Base-by-base conservation (phyloP, 1,140 invertebrate species). In the Drosophila truncata region DNA sequence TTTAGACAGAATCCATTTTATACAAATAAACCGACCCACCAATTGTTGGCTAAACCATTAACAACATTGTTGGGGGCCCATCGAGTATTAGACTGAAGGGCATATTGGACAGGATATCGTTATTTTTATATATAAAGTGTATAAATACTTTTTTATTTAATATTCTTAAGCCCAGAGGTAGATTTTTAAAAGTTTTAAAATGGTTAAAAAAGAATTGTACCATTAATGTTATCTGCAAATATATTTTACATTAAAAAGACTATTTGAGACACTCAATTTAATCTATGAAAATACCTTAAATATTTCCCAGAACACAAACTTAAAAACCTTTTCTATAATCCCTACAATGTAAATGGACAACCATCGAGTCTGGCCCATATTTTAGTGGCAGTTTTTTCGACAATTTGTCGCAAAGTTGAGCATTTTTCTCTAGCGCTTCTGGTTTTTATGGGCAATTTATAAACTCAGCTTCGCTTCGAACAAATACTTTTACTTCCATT, bases 391-490 rank as follows among this genome's bases (percentile, higher is more conserved):
- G 11, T 37, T 73, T 72, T 72, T 60, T 49, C 10, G 13, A 35
- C 52, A 80, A 74, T 80, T 80, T 80, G 78, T 75, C 57, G 42
- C 63, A 78, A 79, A 61, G 47, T 69, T 82, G 57, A 58, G 54
- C 41, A 50, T 70, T 70, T 78, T 82, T 62, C 49, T 35, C 7
- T 23, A 9, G 42, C 65, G 50, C 65, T 72, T 61, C 49, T 62
- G 59, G 62, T 74, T 81, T 84, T 82, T 69, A 80, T 71, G 62
- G 61, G 8, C 72, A 72, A 65, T 84, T 75, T 78, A 85, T 78
- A 78, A 78, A 85, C 63, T 73, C 54, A 60, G 47, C 50, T 58
- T 16, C 18, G 58, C 61, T 47, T 55, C 31, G 75, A 80, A 69
- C 52, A 80, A 74, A 74, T 74, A 63, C 71, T 74, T 74, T 59